These are phyloP conservation scores for Caenorhabditis japonica DNA, from an alignment of 2,888 invertebrate genomes.

Conservation along the genomic window DNA sequence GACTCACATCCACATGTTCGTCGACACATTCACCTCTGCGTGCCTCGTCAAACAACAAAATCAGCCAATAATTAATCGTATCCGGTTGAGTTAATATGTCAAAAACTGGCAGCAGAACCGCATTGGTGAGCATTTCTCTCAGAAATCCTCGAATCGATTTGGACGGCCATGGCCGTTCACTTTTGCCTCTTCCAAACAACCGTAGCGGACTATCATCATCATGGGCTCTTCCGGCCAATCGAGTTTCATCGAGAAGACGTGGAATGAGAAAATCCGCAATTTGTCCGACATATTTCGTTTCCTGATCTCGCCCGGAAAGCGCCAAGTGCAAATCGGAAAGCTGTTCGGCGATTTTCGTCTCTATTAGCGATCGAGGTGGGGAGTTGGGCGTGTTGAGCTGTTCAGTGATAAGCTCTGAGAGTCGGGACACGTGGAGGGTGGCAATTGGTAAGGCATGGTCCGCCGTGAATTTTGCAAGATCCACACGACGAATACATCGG, in stretches of 20 bases:
- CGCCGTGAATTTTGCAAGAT: constrained; percentile 62
- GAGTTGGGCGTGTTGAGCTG: neutral
- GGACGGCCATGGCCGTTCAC: constrained; percentile 68
- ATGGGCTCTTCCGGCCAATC: constrained; percentile 69
- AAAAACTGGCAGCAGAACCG: constrained; percentile 69
- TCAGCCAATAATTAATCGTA: constrained; percentile 72
- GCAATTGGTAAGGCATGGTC: constrained; percentile 65
- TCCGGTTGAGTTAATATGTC: constrained; percentile 75
- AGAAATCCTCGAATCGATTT: constrained; percentile 71
- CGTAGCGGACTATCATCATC: constrained; percentile 59
- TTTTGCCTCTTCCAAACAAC: constrained; percentile 41
- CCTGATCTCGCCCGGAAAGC: constrained; percentile 63
- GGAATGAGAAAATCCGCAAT: constrained; percentile 72
- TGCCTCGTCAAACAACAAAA: constrained; percentile 59
- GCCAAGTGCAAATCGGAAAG: constrained; percentile 67
- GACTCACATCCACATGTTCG: constrained; percentile 19
- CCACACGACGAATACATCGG: constrained; percentile 53
- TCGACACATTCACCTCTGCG: constrained; percentile 8
- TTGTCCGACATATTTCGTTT: constrained; percentile 68
- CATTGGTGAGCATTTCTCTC: constrained; percentile 71
- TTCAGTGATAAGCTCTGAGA: constrained; percentile 21
- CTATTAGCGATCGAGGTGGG: constrained; percentile 41
- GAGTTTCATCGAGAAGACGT: constrained; percentile 68
- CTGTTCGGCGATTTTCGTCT: constrained; percentile 60
- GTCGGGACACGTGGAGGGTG: constrained; percentile 61